Percentiles rank a stretch among this genome's conserved stretches.
These are phyloP conservation scores for Actias luna DNA, from an alignment of 2,888 invertebrate species.

Conservation along the genomic window DNA sequence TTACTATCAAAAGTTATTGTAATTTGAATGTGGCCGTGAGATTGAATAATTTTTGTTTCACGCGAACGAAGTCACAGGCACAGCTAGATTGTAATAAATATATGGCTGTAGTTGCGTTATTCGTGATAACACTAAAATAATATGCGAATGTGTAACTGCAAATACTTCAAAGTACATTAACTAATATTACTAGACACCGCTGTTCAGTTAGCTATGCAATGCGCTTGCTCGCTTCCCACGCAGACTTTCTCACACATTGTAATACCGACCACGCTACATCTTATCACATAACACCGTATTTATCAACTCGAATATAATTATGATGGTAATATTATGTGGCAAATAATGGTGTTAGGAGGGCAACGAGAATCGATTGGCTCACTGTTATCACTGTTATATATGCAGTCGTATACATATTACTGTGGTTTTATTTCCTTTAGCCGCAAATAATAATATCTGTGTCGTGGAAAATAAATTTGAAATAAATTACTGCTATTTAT, in stretches of 20 bases:
- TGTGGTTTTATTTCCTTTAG: slow-evolving; percentile 5
- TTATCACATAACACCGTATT: slow-evolving; percentile 19
- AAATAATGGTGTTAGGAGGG: slow-evolving; percentile 6
- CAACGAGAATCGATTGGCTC: slow-evolving; percentile 7
- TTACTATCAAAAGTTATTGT: too few species aligned
- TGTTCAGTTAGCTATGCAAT: background rate
- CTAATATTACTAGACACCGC: background rate
- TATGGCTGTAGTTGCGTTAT: background rate
- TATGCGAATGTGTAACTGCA: background rate
- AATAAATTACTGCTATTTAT: background rate
- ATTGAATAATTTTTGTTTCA: too few species aligned
- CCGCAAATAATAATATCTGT: background rate
- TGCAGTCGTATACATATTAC: background rate
- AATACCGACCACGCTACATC: slow-evolving; percentile 1
- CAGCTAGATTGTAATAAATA: too few species aligned
- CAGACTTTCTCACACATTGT: slow-evolving; percentile 29
- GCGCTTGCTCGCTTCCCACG: slow-evolving; percentile 22
- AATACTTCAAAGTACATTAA: background rate
- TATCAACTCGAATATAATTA: slow-evolving; percentile 9
- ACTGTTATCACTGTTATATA: background rate
- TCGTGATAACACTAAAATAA: background rate
- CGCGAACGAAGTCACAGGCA: too few species aligned
- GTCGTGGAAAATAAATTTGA: background rate
- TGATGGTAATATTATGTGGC: slow-evolving; percentile 1
- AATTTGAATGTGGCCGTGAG: too few species aligned